A percentile compares a stretch with the other conserved stretches of the same genome.
These are phyloP conservation scores for Parnassius glacialis DNA, from an alignment of 2,888 invertebrate species.

Conservation along the genomic window DNA sequence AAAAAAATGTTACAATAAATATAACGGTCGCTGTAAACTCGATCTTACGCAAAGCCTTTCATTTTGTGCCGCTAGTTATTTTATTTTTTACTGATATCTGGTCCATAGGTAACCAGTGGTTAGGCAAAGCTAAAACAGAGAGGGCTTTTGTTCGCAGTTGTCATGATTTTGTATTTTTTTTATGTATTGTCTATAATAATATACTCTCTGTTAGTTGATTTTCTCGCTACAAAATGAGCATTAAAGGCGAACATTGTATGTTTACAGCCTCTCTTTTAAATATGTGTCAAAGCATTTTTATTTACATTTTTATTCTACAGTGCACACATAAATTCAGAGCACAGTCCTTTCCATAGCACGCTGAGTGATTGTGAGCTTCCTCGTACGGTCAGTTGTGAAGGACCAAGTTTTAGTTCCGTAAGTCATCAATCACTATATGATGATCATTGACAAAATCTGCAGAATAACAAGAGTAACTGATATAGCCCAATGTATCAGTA, in stretches of 20 bases:
- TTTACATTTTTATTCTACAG: conserved; percentile 5
- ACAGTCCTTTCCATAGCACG: too few relatives aligned
- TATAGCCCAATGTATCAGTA: too few relatives aligned
- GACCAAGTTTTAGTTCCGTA: too few relatives aligned
- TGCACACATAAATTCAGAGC: neutral
- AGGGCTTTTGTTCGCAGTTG: conserved; percentile 20
- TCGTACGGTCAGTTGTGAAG: too few relatives aligned
- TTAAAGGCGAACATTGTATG: neutral
- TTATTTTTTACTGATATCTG: conserved; percentile 52
- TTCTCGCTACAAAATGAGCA: neutral
- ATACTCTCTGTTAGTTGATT: conserved; percentile 6
- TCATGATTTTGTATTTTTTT: conserved; percentile 4
- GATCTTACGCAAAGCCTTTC: conserved; percentile 49
- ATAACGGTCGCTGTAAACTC: conserved; percentile 38
- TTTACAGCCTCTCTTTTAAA: conserved; percentile 6
- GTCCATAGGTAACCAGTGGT: conserved; percentile 33
- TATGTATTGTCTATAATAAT: conserved; percentile 4
- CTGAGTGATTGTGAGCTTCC: too few relatives aligned
- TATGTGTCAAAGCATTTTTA: conserved; percentile 18
- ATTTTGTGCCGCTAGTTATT: conserved; percentile 52
- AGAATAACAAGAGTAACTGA: too few relatives aligned
- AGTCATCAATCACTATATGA: too few relatives aligned
- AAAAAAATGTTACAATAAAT: conserved; percentile 35
- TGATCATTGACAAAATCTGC: too few relatives aligned
- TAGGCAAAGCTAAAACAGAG: conserved; percentile 36